phyloP scores from a whole-genome alignment of 2,888 invertebrate species.

The Nematopogon swammerdamellus region DNA sequence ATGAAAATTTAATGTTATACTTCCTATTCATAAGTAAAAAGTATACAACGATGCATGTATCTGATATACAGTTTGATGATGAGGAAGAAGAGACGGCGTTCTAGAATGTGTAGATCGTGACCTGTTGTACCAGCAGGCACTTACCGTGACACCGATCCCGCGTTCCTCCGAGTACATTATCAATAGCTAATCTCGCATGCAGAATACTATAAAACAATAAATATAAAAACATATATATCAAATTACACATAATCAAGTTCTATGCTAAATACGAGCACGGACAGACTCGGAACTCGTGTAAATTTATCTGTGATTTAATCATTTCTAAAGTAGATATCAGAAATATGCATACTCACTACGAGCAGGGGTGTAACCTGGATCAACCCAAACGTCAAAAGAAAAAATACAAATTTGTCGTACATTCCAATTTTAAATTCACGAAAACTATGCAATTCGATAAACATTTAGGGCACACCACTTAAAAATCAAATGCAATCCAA shows the following conservation, averaged over 20 bases:
- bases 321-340: conserved; percentile 17
- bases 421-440: conserved; percentile 32
- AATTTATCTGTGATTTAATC: conserved; percentile 49
- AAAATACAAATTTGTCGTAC: conserved; percentile 30
- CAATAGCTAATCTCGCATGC: conserved; percentile 1
- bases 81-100: no score
- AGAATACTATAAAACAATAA: not conserved
- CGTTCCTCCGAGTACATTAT: no score
- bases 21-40: no score
- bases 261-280: not conserved
- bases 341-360: conserved; percentile 12
- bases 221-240: not conserved
- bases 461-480: conserved; percentile 32
- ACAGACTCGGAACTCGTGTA: conserved; percentile 29
- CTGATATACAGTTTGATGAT: no score
- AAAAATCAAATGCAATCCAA: conserved; percentile 32
- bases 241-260: no score
- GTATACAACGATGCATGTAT: no score
- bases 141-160: no score
- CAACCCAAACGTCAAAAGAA: conserved; percentile 34
- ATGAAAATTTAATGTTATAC: no score
- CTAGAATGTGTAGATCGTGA: no score
- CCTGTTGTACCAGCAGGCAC: no score
- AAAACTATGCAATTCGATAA: conserved; percentile 23
- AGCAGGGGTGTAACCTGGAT: conserved; percentile 52